Base-by-base conservation (phyloP, 1,140 invertebrate species). In the Pteromalus puparum region DNA sequence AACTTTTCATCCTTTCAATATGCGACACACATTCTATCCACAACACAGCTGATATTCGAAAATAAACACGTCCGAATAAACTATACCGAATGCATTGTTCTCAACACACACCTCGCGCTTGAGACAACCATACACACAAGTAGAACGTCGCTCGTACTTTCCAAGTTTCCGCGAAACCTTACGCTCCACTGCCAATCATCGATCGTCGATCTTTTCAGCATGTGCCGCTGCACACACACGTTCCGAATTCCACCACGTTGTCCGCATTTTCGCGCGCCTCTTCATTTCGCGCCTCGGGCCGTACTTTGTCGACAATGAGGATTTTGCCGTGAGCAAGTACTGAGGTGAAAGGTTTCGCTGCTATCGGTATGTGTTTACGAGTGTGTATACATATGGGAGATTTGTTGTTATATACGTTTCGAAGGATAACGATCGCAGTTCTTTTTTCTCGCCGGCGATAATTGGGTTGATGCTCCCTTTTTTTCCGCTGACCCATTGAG, bases 201-300 rank as follows among this genome's bases (percentile, higher is more conserved):
- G 67, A 83, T 83, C 34, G 21, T 78, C 30, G 34, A 76, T 82
- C 30, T 75, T 75, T 68, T 83, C 28, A 28, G 5, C 48, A 21
- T 30, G 15, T 18, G 34, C 26, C 9, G 53, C n/a, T 42, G 74
- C 21, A 74, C 81, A 48, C 28, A 7, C 2, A 73, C 70, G 80
- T 82, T 21, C 79, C 34, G 46, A 72, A 81, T 81, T 72, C 34
- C 67, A 42, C 13, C n/a, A 28, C n/a, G 42, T 65, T 18, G 28
- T 78, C 77, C 61, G 77, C 28, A 67, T 78, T 78, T 67, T 65
- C 15, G 21, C 26, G 61, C 65, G 26, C n/a, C 18, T 67, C 28
- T 67, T 61, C 65, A 34, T 79, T 26, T n/a, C n/a, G n/a, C 21
- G 13, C 34, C 15, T 2, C 61, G 9, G 7, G 26, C n/a, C n/a